phyloP scores from a whole-genome alignment of 2,797 vertebrate species.

The Hemibagrus guttatus region DNA sequence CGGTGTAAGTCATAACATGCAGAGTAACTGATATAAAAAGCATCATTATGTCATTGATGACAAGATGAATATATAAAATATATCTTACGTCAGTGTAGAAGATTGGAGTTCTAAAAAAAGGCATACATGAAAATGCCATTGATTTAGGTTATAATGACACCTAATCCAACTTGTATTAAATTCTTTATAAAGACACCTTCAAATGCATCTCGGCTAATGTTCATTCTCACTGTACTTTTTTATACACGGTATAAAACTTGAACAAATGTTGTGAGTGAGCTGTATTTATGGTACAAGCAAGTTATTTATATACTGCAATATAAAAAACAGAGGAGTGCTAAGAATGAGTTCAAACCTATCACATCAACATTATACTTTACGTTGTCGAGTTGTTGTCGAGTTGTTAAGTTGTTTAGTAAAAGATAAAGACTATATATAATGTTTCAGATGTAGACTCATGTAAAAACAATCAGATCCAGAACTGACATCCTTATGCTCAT shows the following conservation, averaged over 20 bases:
- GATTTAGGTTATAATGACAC: slow-evolving; percentile 59
- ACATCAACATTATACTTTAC: neutral
- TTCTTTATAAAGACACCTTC: slow-evolving; percentile 51
- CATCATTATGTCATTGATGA: slow-evolving; percentile 68
- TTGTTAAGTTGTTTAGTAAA: neutral
- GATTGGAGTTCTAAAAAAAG: slow-evolving; percentile 53
- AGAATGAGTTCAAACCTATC: neutral
- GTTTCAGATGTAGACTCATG: neutral
- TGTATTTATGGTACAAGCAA: neutral
- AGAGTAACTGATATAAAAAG: slow-evolving; percentile 51
- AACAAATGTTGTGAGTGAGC: neutral
- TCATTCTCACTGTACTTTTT: slow-evolving; percentile 52
- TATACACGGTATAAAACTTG: neutral
- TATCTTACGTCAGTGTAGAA: slow-evolving; percentile 65
- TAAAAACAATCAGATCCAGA: neutral
- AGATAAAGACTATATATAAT: neutral
- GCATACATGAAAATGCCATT: slow-evolving; percentile 62
- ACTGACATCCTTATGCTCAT: neutral
- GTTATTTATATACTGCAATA: neutral
- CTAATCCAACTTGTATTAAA: slow-evolving; percentile 53
- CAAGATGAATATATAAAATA: slow-evolving; percentile 67
- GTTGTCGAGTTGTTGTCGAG: too few relatives aligned
- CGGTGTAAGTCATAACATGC: slow-evolving; percentile 52
- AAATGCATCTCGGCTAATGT: slow-evolving; percentile 55
- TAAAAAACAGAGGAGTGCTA: neutral